These are phyloP conservation scores for Melipona bicolor DNA, from an alignment of 2,888 invertebrate genomes.

Conservation along the genomic window DNA sequence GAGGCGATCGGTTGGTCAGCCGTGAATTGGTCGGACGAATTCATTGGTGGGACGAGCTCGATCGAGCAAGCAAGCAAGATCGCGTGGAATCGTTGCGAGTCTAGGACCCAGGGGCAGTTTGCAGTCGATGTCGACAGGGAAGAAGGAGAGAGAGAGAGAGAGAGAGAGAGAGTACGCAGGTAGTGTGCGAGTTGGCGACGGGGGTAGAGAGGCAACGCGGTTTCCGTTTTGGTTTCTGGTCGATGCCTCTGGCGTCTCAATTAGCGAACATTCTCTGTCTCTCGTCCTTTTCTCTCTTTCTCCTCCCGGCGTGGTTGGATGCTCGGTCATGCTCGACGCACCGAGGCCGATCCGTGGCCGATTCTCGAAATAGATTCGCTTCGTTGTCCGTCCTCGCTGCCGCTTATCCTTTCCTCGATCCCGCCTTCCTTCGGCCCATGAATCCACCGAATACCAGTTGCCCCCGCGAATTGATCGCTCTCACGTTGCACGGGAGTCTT, in stretches of 20 bases:
- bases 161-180: background rate
- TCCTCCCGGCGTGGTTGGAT: constrained; percentile 30
- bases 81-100: constrained; percentile 20
- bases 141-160: background rate
- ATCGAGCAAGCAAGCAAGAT: constrained; percentile 43
- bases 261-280: constrained; percentile 65
- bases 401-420: constrained; percentile 37
- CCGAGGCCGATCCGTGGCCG: constrained; percentile 58
- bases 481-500: background rate
- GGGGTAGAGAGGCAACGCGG: constrained; percentile 29
- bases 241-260: constrained; percentile 75
- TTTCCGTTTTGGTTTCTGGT: constrained; percentile 69
- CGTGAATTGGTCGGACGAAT: too few species aligned
- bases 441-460: constrained; percentile 23
- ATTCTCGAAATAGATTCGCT: constrained; percentile 70
- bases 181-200: constrained; percentile 21
- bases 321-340: constrained; percentile 55
- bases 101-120: constrained; percentile 43
- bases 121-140: background rate
- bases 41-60: too few species aligned
- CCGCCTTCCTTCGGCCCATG: constrained; percentile 29
- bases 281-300: background rate
- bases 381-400: constrained; percentile 53
- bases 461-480: constrained; percentile 23
- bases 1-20: too few species aligned